Evolutionary conservation across 53 echinoderm and acorn worm species (phyloP), one percentile per base, ranked within the genome.

Genomic region (Antedon mediterranea): DNA sequence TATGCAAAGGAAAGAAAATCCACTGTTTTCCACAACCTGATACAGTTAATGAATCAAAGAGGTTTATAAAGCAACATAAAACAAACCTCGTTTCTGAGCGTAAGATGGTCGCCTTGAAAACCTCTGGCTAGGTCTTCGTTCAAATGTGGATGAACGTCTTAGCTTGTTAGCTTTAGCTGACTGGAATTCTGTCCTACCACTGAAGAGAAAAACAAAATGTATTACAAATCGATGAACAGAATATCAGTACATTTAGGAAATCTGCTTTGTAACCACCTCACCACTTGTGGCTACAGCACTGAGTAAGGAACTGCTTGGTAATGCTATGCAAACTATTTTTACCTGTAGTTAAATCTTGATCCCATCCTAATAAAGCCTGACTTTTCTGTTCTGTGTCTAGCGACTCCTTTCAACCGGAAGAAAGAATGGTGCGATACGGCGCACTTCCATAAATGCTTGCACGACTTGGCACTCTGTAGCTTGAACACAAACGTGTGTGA

Each of bases 341-440:
- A 98, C 98, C 98, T 98, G 87, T 98, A 98, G 92, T 92, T 90
- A 83, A 98, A 98, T 78, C 90, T 77, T 76, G 92, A 92, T 29
- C 92, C 98, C 86, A 90, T 98, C 34, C 92, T 81, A 32, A 92
- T 86, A 73, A 98, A 92, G 4, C 92, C 90, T 75, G 92, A 92
- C 34, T 84, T 90, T n/a, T 88, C 90, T 18, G 85, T 41, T 41
- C 72, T 81, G 30, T 78, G 82, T 43, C 82, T 90, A 84, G 82
- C 88, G 0, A 92, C 92, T 29, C 98, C 98, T 71, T 90, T 81
- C 43, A 98, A 84, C 71, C 98, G 84, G 77, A 98, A 98, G 88
- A 98, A 98, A 31, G 98, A 88, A 74, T 98, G 98, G 72, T 98
- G 98, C 72, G 92, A 92, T 43, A 98, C 98, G 18, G 98, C 98